phyloP scores from a whole-genome alignment of 2,113 vertebrate species.

The Urocolius indicus region DNA sequence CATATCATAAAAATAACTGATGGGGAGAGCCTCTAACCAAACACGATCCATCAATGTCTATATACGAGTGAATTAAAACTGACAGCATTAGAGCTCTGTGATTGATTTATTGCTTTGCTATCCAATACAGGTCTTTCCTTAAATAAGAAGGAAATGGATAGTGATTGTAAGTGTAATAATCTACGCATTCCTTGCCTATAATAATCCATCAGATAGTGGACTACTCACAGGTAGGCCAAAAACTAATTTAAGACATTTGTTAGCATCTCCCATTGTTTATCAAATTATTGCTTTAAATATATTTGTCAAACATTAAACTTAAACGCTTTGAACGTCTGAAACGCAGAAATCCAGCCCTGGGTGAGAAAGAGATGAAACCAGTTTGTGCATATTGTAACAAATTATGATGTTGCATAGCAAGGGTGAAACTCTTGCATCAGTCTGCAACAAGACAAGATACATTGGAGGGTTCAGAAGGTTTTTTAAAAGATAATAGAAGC shows the following conservation, averaged over 20 bases:
- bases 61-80: slow-evolving; percentile 37
- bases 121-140: background rate
- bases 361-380: background rate
- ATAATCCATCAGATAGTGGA: background rate
- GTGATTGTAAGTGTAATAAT: slow-evolving; percentile 5
- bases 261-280: background rate
- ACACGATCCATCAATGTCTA: slow-evolving; percentile 26
- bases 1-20: background rate
- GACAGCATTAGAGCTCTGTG: slow-evolving; percentile 10
- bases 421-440: background rate
- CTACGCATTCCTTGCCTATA: background rate
- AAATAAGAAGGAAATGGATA: background rate
- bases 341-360: background rate
- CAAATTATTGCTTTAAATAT: background rate
- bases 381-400: background rate
- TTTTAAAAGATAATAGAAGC: background rate
- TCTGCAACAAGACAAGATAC: background rate
- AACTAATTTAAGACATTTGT: background rate
- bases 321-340: background rate
- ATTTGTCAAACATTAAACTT: background rate
- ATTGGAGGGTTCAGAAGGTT: background rate
- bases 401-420: background rate
- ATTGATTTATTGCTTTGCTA: slow-evolving; percentile 58
- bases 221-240: background rate
- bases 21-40: background rate